Base-by-base conservation (phyloP, 2,797 vertebrate species). In the Arnoldichthys spilopterus region DNA sequence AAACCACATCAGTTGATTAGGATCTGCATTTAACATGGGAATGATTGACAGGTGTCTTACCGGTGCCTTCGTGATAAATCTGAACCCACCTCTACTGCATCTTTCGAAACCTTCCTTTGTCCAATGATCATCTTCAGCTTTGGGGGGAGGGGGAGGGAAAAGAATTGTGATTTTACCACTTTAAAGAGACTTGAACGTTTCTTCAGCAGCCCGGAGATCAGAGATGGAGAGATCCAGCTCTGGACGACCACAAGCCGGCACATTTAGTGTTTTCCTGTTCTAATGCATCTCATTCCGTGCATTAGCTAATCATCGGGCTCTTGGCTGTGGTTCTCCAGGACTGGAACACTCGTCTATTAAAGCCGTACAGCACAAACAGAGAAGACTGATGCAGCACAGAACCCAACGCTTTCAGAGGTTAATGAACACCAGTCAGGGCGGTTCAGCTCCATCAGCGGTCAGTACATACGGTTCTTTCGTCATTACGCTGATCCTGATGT, bases 61-160 rank as follows among this genome's bases (percentile, higher is more conserved):
- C 6, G 37, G 37, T 6, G 37, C 4, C 37, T 40, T 40, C 9
- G 37, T 40, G 37, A 24, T 13, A 45, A 34, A 2, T 0, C 11
- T 18, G 84, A 87, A 83, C 92, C 24, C 61, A 94, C 92, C 88
- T 91, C 90, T 37, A 72, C 9, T 49, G 15, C 45, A 32, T 2
- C 18, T 12, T 76, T 88, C 0, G 69, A 18, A 79, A 66, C 86
- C 86, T 96, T 96, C 86, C 92, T 94, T 76, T 95, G 96, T 49
- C 95, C 89, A 87, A 98, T 93, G 79, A 99, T 97, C 78, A 94
- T 98, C 92, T 98, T 97, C 24, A 99, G 93, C 98, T 99, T 88
- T 51, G 91, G 88, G 34, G 34, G 34, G 34, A 8, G 34, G 43
- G 8, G 43, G 43, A 15, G 11, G 11, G 43, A 61, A 78, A 75